Base-by-base conservation (phyloP, 2,888 invertebrate genomes). In the Harpalus rubripes region DNA sequence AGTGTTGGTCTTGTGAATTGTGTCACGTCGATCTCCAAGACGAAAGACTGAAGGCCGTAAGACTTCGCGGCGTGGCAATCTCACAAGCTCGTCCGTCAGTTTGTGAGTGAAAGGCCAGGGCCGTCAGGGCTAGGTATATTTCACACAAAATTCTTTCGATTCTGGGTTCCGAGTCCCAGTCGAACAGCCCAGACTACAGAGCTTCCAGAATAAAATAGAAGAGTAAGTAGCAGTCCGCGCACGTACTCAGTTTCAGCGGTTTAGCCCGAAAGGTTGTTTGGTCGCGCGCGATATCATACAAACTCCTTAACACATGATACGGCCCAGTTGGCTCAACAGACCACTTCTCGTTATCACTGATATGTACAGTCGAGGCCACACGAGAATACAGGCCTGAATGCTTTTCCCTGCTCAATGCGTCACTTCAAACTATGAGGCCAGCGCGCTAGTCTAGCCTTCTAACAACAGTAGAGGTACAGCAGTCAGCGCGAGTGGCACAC, bases 231-330 rank as follows among this genome's bases (percentile, higher is more conserved):
- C 72, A 74, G 72, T 74, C 72, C 8, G 22, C 44, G 72, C 72
- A 74, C 72, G 72, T 74, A 74, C 32, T 44, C 72, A 44, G 72
- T 74, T 74, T 74, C 72, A 74, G 72, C 41, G 72, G 72, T 74
- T 74, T 74, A 74, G 72, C 44, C 44, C 72, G 44, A 44, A 44
- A 74, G 72, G 72, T 74, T 74, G 44, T 44, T 74, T 44, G 72
- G 72, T 74, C 72, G 44, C 68, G 15, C 44, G 72, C 72, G 72
- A 74, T 74, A 74, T 22, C 72, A 44, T 44, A 74, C 52, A 41
- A 74, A 74, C 72, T 74, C 52, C 72, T 74, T 74, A 74, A 74
- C 72, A 44, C 72, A 74, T 74, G 72, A 74, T 44, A 74, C 44
- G 72, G 44, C 18, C 22, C 72, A 44, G 22, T 41, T 52, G 8